These are phyloP conservation scores for Artibeus lituratus DNA, from an alignment of 2,797 vertebrate species.

Conservation along the genomic window DNA sequence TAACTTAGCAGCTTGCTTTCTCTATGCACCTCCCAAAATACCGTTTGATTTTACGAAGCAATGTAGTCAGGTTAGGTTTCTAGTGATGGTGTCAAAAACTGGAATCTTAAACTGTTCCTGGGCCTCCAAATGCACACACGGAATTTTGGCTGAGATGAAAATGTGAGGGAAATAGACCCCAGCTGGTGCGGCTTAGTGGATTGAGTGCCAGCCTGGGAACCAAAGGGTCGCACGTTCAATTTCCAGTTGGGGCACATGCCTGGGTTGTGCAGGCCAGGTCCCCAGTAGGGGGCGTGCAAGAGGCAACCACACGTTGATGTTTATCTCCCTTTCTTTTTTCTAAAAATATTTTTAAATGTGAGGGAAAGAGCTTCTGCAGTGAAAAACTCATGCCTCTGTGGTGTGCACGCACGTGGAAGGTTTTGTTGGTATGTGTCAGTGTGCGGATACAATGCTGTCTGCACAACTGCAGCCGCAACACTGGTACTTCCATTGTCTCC, in stretches of 20 bases:
- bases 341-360: background rate
- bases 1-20: background rate
- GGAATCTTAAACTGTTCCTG: background rate
- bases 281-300: too few species aligned
- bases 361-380: background rate
- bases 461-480: rapidly evolving
- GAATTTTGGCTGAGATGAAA: background rate
- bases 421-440: background rate
- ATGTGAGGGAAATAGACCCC: background rate
- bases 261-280: too few species aligned
- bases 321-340: too few species aligned
- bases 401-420: rapidly evolving
- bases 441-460: background rate
- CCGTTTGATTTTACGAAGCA: background rate
- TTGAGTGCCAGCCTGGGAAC: too few species aligned
- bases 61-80: background rate
- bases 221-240: too few species aligned
- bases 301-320: too few species aligned
- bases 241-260: too few species aligned
- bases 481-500: background rate
- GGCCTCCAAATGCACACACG: background rate
- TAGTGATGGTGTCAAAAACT: background rate
- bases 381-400: rapidly evolving
- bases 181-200: too few species aligned
- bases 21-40: rapidly evolving